Conservation (phyloP, 30 jellyfish, hydroid and myxozoan species). For the Morbakka virulenta region DNA sequence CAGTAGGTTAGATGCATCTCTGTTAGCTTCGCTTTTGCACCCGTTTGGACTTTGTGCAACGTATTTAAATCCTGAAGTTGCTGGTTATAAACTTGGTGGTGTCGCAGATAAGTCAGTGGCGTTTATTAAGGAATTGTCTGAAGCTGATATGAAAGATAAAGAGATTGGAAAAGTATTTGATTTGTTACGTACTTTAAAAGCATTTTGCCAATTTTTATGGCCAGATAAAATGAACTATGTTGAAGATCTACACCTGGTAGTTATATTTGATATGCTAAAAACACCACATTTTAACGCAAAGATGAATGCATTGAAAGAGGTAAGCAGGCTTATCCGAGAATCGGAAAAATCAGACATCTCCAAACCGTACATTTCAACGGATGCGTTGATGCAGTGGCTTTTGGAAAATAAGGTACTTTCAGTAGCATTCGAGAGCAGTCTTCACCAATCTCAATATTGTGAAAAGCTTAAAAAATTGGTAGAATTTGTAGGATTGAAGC, state of each 20-base stretch:
- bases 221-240: constrained; percentile 69
- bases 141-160: constrained; percentile 78
- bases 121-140: constrained; percentile 54
- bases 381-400: constrained; percentile 73
- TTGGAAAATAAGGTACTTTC: constrained; percentile 87
- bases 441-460: constrained; percentile 92
- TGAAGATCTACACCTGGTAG: constrained; percentile 72
- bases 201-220: constrained; percentile 83
- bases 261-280: constrained; percentile 74
- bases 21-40: constrained; percentile 59
- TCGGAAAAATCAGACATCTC: constrained; percentile 50
- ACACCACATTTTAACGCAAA: constrained; percentile 85
- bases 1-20: constrained; percentile 57
- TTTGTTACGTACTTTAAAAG: constrained; percentile 72
- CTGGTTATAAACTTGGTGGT: constrained; percentile 84
- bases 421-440: constrained; percentile 81
- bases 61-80: constrained; percentile 75
- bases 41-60: constrained; percentile 93
- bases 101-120: constrained; percentile 83
- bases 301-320: constrained; percentile 94
- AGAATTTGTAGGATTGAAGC: constrained; percentile 81
- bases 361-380: constrained; percentile 53
- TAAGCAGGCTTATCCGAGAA: constrained; percentile 76
- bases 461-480: constrained; percentile 86
- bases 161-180: constrained; percentile 92